These are phyloP conservation scores for Pterois miles DNA, from an alignment of 2,797 vertebrate species.

Conservation along the genomic window DNA sequence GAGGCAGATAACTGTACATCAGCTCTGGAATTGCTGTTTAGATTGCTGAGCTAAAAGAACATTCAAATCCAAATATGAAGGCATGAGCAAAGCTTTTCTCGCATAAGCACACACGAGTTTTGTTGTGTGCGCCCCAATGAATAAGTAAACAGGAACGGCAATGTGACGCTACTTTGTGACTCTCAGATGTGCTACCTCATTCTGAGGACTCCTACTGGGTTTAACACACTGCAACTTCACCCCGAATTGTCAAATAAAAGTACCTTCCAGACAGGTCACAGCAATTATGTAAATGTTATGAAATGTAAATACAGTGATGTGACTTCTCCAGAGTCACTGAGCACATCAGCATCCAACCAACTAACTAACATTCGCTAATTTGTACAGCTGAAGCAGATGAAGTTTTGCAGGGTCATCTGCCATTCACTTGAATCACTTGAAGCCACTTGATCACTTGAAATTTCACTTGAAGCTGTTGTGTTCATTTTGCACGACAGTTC, in stretches of 20 bases:
- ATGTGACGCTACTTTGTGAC: conserved; percentile 15
- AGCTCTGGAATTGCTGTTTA: conserved; percentile 39
- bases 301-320: conserved; percentile 14
- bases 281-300: not conserved
- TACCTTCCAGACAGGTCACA: not conserved
- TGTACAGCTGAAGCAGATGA: not conserved
- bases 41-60: conserved; percentile 43
- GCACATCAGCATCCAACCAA: not conserved
- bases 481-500: no score
- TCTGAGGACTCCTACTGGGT: not conserved
- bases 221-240: not conserved
- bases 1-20: conserved; percentile 35
- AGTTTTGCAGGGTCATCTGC: not conserved
- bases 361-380: not conserved
- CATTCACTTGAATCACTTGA: no score
- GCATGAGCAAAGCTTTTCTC: conserved; percentile 38
- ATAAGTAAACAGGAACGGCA: conserved; percentile 46
- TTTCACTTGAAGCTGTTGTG: no score
- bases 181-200: not conserved
- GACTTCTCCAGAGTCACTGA: not conserved
- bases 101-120: conserved; percentile 14
- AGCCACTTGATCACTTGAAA: no score
- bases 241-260: not conserved
- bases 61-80: conserved; percentile 51
- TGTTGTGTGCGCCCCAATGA: conserved; percentile 25